Conservation (phyloP, 2,113 vertebrate species). For the Callithrix jacchus region DNA sequence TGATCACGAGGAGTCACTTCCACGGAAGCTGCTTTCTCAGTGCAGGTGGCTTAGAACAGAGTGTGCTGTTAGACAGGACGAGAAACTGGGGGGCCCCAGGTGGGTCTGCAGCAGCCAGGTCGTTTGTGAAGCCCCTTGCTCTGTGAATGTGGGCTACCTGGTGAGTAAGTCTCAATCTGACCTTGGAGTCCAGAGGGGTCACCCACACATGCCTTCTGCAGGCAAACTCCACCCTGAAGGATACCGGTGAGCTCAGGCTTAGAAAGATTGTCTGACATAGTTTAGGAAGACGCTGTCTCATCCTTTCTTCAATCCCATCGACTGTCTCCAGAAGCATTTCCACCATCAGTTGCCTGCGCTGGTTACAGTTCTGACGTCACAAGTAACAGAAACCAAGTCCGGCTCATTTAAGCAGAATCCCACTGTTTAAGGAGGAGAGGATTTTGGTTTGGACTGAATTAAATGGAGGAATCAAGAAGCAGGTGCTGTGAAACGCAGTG, state of each 20-base stretch:
- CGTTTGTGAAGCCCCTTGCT: background rate
- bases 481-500: background rate
- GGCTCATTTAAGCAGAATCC: background rate
- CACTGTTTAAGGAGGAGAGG: background rate
- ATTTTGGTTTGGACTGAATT: background rate
- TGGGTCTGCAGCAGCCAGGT: background rate
- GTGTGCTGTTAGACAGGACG: rapidly evolving
- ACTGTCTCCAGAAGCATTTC: background rate
- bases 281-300: rapidly evolving
- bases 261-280: rapidly evolving
- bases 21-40: background rate
- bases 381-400: background rate
- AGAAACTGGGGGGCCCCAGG: background rate
- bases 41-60: rapidly evolving
- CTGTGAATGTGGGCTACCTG: background rate
- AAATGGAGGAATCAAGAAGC: background rate
- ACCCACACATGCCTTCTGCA: background rate
- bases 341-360: background rate
- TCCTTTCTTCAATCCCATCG: rapidly evolving
- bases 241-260: no score
- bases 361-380: background rate
- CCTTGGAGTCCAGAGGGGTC: background rate
- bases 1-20: rapidly evolving
- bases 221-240: background rate
- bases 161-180: background rate